Percentiles rank a stretch among this genome's conserved stretches.
phyloP scores from a whole-genome alignment of 1,140 invertebrate species.

The Procambarus virginalis region DNA sequence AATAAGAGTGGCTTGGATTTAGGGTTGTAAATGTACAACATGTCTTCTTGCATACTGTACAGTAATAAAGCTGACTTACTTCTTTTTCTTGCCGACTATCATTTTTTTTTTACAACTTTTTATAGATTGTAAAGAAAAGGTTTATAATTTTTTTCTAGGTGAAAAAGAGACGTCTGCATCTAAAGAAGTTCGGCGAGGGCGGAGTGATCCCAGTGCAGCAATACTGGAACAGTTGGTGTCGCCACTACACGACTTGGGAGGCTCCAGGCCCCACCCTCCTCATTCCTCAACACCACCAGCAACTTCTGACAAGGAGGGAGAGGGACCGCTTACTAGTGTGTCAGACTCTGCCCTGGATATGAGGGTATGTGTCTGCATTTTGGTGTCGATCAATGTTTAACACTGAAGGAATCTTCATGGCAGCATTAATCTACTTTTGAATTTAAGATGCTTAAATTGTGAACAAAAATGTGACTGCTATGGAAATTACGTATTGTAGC shows the following conservation, averaged over 20 bases:
- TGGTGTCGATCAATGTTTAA: too few relatives aligned
- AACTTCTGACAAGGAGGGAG: conserved; percentile 72
- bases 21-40: too few relatives aligned
- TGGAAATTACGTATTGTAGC: too few relatives aligned
- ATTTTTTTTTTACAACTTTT: not conserved
- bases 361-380: conserved; percentile 58
- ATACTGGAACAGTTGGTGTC: conserved; percentile 76
- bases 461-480: too few relatives aligned
- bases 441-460: too few relatives aligned
- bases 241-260: conserved; percentile 74
- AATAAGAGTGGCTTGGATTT: too few relatives aligned
- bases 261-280: conserved; percentile 55
- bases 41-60: too few relatives aligned
- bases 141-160: conserved; percentile 18
- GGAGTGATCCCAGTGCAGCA: conserved; percentile 73
- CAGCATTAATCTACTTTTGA: too few relatives aligned
- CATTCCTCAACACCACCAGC: conserved; percentile 70
- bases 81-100: too few relatives aligned
- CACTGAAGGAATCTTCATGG: too few relatives aligned
- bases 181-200: conserved; percentile 67
- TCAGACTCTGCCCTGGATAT: conserved; percentile 73
- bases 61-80: too few relatives aligned
- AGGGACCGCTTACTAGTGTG: conserved; percentile 72
- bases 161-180: conserved; percentile 40
- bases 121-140: too few relatives aligned